A percentile compares a stretch with the other conserved stretches of the same genome.
Evolutionary conservation across 2,797 vertebrate genomes (phyloP).

Genomic region (Setipinna tenuifilis): DNA sequence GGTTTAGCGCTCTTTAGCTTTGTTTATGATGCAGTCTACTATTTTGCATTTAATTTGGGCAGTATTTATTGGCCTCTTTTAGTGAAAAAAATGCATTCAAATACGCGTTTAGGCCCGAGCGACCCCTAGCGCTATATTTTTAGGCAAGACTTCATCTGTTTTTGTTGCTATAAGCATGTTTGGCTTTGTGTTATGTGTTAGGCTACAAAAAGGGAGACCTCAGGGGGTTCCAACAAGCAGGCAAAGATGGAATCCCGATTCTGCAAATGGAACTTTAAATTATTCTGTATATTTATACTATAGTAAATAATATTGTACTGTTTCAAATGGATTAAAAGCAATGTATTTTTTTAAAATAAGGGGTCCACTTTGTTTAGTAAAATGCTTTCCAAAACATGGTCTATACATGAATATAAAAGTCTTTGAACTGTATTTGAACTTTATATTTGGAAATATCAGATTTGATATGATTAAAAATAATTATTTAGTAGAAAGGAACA

Average conservation of each 20-base stretch:
- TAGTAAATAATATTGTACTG: too few species aligned
- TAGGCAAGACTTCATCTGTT: not conserved
- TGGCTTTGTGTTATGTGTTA: not conserved
- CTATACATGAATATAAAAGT: not conserved
- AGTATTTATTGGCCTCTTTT: not conserved
- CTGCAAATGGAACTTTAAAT: too few species aligned
- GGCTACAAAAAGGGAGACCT: too few species aligned
- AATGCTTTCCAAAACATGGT: not conserved
- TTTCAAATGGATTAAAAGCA: not conserved
- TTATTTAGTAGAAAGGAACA: not conserved
- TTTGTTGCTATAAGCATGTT: not conserved
- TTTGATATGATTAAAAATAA: not conserved
- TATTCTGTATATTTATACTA: too few species aligned
- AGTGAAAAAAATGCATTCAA: constrained; percentile 3
- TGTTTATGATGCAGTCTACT: not conserved
- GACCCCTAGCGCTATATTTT: constrained; percentile 46
- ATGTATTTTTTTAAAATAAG: not conserved
- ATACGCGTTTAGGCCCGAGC: constrained; percentile 26
- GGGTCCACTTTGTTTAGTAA: not conserved
- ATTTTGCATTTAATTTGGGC: not conserved
- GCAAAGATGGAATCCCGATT: too few species aligned
- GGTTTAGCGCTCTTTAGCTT: not conserved
- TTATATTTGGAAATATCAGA: not conserved
- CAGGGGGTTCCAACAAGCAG: too few species aligned
- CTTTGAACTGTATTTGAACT: not conserved